Evolutionary conservation across 2,113 vertebrate genomes (phyloP).

Genomic region (Rattus norvegicus): DNA sequence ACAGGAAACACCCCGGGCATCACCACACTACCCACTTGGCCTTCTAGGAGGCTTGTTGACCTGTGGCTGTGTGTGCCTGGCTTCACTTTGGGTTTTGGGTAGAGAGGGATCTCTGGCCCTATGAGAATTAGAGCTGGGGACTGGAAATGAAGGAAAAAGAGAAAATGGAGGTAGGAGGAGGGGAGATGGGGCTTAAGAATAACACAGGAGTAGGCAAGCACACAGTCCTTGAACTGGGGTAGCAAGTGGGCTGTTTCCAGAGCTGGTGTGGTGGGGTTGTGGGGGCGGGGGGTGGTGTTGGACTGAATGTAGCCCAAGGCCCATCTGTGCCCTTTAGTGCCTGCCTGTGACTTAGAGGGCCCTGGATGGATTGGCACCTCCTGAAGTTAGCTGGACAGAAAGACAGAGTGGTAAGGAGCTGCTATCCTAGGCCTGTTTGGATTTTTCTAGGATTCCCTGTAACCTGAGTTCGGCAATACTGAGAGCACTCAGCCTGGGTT

Average conservation of each 20-base stretch:
- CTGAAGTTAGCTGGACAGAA: neutral
- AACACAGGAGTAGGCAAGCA: neutral
- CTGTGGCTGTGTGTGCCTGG: neutral
- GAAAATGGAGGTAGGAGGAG: neutral
- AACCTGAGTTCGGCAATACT: neutral
- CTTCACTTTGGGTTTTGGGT: neutral
- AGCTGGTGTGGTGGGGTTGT: neutral
- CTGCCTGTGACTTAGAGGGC: no score
- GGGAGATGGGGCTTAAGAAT: neutral
- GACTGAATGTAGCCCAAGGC: no score
- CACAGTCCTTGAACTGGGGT: neutral
- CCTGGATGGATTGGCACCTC: no score
- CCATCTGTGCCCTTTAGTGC: neutral
- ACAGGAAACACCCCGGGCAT: neutral
- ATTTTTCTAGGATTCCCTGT: neutral
- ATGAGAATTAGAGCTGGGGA: neutral
- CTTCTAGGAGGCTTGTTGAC: neutral
- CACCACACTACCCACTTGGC: fast-evolving
- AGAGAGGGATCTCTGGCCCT: neutral
- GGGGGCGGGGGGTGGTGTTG: neutral
- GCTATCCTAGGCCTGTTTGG: neutral
- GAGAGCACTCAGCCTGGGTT: neutral
- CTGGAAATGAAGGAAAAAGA: neutral
- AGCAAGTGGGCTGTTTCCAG: neutral
- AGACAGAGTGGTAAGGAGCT: neutral